Conservation (phyloP, 2,113 vertebrate genomes). For the Phylloscopus whistleri region DNA sequence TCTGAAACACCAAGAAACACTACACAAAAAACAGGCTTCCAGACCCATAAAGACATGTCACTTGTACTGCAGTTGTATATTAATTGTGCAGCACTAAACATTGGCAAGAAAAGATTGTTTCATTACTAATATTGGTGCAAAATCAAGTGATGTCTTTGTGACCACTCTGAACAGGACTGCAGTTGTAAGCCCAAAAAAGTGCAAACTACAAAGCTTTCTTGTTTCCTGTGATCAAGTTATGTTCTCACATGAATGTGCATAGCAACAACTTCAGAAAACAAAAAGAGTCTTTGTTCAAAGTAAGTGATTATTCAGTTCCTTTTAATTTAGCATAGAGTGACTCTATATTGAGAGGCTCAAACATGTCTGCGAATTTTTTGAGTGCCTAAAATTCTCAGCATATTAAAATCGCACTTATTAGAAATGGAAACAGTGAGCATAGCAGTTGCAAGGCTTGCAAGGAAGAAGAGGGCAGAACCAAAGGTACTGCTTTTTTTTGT, state of each 20-base stretch:
- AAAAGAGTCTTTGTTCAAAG: conserved; percentile 49
- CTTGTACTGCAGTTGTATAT: background rate
- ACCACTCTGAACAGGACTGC: conserved; percentile 21
- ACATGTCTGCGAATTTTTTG: background rate
- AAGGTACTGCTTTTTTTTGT: background rate
- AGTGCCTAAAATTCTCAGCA: conserved; percentile 15
- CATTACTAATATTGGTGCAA: conserved; percentile 34
- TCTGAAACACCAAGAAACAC: background rate
- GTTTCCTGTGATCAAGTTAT: conserved; percentile 52
- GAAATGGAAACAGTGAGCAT: background rate
- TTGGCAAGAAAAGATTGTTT: conserved; percentile 37
- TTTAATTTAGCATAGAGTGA: conserved; percentile 39
- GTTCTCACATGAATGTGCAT: conserved; percentile 35
- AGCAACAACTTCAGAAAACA: conserved; percentile 45
- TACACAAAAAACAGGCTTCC: background rate
- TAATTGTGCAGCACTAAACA: background rate
- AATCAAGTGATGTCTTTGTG: conserved; percentile 61
- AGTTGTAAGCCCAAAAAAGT: conserved; percentile 20
- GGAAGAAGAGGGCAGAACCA: background rate
- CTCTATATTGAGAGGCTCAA: conserved; percentile 8
- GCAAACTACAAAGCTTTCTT: conserved; percentile 54
- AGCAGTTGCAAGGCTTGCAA: background rate
- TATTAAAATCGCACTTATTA: background rate
- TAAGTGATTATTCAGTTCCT: conserved; percentile 45
- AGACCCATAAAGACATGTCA: background rate